A percentile compares a stretch with the other conserved stretches of the same genome.
Conservation (phyloP, 2,888 invertebrate species). For the Thereva nobilitata region DNA sequence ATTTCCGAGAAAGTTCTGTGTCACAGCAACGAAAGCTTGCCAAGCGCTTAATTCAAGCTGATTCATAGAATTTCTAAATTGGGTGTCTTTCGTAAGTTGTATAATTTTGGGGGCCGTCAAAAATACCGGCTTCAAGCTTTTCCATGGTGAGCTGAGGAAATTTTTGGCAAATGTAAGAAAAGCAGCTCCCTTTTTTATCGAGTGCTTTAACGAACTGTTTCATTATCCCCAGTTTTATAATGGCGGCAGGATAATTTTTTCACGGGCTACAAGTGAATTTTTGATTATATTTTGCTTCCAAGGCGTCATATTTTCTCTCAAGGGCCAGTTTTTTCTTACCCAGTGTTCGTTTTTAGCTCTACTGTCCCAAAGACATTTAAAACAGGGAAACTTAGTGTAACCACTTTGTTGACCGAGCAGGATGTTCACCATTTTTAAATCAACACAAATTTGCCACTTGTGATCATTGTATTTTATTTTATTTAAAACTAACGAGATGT, state of each 20-base stretch:
- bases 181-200: not conserved
- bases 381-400: no score
- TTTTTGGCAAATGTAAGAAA: constrained; percentile 13
- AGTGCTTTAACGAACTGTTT: not conserved
- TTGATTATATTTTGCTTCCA: no score
- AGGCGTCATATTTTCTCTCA: no score
- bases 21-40: not conserved
- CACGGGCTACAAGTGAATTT: no score
- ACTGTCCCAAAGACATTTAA: no score
- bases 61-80: constrained; percentile 29
- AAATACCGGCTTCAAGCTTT: constrained; percentile 39
- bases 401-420: constrained; percentile 18
- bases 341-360: no score
- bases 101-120: constrained; percentile 39
- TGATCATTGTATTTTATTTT: no score
- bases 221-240: not conserved
- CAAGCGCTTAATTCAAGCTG: no score
- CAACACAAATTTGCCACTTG: no score
- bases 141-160: constrained; percentile 17
- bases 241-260: constrained; percentile 3
- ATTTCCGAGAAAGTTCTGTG: not conserved
- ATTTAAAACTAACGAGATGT: no score
- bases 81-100: constrained; percentile 32
- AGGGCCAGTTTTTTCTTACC: no score
- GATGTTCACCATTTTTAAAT: constrained; percentile 30